Percentiles rank a stretch among this genome's conserved stretches.
These are phyloP conservation scores for Perithous albicinctus DNA, from an alignment of 2,888 invertebrate genomes.

Conservation along the genomic window DNA sequence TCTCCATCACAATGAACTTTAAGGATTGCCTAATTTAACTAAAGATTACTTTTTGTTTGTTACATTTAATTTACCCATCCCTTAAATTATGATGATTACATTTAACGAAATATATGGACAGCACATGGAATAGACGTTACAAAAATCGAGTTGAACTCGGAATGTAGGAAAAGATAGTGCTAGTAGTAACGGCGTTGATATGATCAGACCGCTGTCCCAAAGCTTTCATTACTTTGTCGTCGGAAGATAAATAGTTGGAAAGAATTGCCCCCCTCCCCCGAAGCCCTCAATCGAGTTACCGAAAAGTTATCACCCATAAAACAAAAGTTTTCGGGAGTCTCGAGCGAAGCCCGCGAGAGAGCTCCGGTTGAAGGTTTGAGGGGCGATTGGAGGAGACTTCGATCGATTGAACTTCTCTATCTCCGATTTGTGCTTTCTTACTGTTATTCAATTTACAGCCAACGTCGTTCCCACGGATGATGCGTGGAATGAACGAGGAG, in stretches of 20 bases:
- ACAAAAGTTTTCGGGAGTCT: slow-evolving; percentile 23
- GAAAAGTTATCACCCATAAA: slow-evolving; percentile 39
- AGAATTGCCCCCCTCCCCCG: slow-evolving; percentile 22
- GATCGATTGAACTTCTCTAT: slow-evolving; percentile 58
- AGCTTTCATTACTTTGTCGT: neutral
- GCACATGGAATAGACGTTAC: neutral
- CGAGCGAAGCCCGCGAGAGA: slow-evolving; percentile 10
- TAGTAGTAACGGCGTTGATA: slow-evolving; percentile 77
- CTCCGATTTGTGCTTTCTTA: slow-evolving; percentile 13
- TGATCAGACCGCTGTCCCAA: slow-evolving; percentile 60
- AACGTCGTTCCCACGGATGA: slow-evolving; percentile 57
- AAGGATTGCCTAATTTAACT: too few species aligned
- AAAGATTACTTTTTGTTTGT: too few species aligned
- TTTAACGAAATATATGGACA: neutral
- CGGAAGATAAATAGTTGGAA: slow-evolving; percentile 15
- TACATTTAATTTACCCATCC: too few species aligned
- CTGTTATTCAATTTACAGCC: slow-evolving; percentile 36
- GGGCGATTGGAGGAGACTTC: slow-evolving; percentile 32
- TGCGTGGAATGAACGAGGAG: slow-evolving; percentile 56
- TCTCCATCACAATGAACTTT: too few species aligned
- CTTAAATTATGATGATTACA: neutral
- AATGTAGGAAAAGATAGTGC: slow-evolving; percentile 29
- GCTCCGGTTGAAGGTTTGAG: neutral
- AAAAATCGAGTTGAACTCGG: neutral
- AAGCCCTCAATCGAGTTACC: slow-evolving; percentile 46